Percentiles rank a stretch among this genome's conserved stretches.
These are phyloP conservation scores for Orthosia cruda DNA, from an alignment of 2,888 invertebrate species.

Conservation along the genomic window DNA sequence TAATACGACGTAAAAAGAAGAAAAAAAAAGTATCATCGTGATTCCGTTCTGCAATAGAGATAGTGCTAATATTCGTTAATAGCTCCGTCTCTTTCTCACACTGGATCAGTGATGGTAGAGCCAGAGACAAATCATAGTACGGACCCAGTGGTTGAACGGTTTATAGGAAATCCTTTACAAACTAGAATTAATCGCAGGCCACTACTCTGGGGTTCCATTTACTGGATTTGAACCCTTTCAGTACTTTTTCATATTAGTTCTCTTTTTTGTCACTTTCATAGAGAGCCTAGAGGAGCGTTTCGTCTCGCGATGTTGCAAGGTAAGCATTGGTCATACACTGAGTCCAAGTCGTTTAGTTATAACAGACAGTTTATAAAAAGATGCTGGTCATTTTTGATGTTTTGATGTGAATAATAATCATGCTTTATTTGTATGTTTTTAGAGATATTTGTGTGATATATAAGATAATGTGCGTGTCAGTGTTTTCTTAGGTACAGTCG, in stretches of 20 bases:
- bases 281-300: not conserved
- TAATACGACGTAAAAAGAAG: not conserved
- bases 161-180: too few species aligned
- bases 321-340: not conserved
- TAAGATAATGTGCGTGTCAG: conserved; percentile 51
- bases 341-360: conserved; percentile 30
- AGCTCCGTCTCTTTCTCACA: not conserved
- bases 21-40: too few species aligned
- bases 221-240: not conserved
- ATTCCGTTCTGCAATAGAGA: too few species aligned
- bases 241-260: not conserved
- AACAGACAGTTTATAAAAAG: conserved; percentile 58
- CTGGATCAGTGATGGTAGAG: not conserved
- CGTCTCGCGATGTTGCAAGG: not conserved
- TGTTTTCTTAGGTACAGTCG: conserved; percentile 60
- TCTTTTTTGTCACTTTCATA: not conserved
- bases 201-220: too few species aligned
- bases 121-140: too few species aligned
- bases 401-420: conserved; percentile 46
- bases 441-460: conserved; percentile 56
- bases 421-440: conserved; percentile 47
- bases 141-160: too few species aligned
- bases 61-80: not conserved
- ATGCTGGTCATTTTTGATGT: conserved; percentile 77
- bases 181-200: too few species aligned